phyloP scores from a whole-genome alignment of 2,113 vertebrate species.

The Phoxinus phoxinus region DNA sequence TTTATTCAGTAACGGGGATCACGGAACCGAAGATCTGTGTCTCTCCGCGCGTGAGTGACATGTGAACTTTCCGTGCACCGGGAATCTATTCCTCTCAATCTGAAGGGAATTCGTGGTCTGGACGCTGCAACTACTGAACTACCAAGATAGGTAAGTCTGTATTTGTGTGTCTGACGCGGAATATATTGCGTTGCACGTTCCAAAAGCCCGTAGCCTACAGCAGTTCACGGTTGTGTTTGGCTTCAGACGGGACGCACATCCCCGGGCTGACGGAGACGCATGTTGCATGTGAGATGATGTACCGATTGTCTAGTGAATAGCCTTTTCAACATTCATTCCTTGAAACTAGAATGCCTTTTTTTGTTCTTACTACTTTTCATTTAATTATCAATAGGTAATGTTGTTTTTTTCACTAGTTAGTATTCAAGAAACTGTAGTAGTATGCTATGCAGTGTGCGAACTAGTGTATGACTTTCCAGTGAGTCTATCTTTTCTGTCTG shows the following conservation, averaged over 20 bases:
- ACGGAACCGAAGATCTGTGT: conserved; percentile 2
- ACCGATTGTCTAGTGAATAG: neutral
- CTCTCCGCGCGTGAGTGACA: conserved; percentile 60
- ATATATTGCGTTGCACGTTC: neutral
- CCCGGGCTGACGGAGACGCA: neutral
- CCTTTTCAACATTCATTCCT: neutral
- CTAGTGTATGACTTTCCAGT: neutral
- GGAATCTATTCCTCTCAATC: conserved; percentile 63
- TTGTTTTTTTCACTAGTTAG: neutral
- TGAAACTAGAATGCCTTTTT: neutral
- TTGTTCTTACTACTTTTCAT: neutral
- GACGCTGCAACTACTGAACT: conserved; percentile 53
- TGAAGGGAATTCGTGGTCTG: conserved; percentile 37
- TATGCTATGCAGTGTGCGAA: neutral
- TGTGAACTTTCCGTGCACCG: conserved; percentile 68
- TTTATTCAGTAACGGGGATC: conserved; percentile 65
- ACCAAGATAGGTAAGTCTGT: conserved; percentile 73
- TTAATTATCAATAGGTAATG: neutral
- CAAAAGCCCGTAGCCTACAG: neutral
- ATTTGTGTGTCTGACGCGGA: neutral
- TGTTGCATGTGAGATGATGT: conserved; percentile 14
- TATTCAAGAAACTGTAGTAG: neutral
- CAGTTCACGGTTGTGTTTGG: neutral
- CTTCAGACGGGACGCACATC: neutral
- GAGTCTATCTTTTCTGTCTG: neutral